phyloP scores from a whole-genome alignment of 2,113 vertebrate species.

The Taurulus bubalis region DNA sequence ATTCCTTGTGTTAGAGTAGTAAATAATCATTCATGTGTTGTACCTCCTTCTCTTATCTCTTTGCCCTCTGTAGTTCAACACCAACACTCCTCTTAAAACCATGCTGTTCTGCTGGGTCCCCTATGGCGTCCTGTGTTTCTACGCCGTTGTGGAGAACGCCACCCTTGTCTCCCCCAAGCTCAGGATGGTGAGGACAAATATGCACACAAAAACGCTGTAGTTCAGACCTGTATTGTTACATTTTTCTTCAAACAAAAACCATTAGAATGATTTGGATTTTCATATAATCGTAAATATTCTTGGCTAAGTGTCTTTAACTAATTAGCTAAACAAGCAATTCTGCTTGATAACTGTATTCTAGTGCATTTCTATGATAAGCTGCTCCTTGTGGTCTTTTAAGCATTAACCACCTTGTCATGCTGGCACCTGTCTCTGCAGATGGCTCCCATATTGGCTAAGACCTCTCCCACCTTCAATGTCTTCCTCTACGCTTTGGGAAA shows the following conservation, averaged over 20 bases:
- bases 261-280: neutral
- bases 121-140: constrained; percentile 90
- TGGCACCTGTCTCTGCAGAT: constrained; percentile 83
- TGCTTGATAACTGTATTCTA: neutral
- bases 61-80: constrained; percentile 87
- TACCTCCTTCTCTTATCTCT: neutral
- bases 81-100: constrained; percentile 87
- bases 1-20: neutral
- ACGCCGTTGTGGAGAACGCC: constrained; percentile 87
- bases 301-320: neutral
- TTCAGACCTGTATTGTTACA: neutral
- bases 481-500: constrained; percentile 92
- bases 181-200: constrained; percentile 88
- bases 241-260: neutral
- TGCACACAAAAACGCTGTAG: neutral
- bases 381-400: neutral
- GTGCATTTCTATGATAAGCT: neutral
- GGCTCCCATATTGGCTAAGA: constrained; percentile 93
- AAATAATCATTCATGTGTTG: constrained; percentile 29
- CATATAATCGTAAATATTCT: neutral
- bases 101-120: constrained; percentile 93
- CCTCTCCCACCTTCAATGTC: constrained; percentile 88
- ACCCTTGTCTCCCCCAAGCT: constrained; percentile 90
- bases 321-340: neutral
- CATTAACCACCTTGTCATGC: neutral